Evolutionary conservation across 1,140 invertebrate genomes (phyloP).

Genomic region (Lithobius niger): DNA sequence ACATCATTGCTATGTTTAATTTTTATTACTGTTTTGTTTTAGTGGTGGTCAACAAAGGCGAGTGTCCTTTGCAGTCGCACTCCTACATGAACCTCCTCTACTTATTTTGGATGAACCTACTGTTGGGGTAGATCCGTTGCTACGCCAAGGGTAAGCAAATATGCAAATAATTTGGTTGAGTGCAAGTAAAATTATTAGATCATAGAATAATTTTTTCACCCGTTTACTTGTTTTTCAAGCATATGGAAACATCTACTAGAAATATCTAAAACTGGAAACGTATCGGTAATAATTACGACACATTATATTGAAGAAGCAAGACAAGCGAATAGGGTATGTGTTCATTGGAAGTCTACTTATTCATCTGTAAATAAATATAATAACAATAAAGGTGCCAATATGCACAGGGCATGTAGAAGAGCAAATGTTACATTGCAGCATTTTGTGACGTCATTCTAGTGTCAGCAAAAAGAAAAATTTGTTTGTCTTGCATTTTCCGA

Average conservation of each 20-base stretch:
- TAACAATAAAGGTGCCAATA: too few relatives aligned
- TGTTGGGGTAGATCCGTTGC: conserved; percentile 81
- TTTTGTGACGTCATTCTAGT: too few relatives aligned
- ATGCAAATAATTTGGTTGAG: not conserved
- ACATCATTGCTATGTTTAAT: too few relatives aligned
- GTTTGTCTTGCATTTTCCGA: too few relatives aligned
- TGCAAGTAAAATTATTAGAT: not conserved
- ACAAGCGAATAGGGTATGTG: conserved; percentile 71
- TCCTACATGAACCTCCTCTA: conserved; percentile 84
- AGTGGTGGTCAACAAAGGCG: conserved; percentile 86
- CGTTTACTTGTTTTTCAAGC: conserved; percentile 39
- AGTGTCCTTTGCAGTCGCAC: conserved; percentile 79
- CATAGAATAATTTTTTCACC: not conserved
- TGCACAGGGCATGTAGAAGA: too few relatives aligned
- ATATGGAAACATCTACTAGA: conserved; percentile 84
- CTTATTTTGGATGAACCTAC: conserved; percentile 93
- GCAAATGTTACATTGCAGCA: too few relatives aligned
- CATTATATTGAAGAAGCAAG: conserved; percentile 88
- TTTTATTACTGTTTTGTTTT: too few relatives aligned
- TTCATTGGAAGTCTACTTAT: too few relatives aligned
- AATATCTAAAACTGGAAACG: conserved; percentile 62
- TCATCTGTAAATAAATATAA: too few relatives aligned
- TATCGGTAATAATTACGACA: conserved; percentile 85
- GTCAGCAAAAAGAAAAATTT: too few relatives aligned
- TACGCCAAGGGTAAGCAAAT: conserved; percentile 38